Evolutionary conservation across 2,797 vertebrate genomes (phyloP).

Genomic region (Varecia variegata): DNA sequence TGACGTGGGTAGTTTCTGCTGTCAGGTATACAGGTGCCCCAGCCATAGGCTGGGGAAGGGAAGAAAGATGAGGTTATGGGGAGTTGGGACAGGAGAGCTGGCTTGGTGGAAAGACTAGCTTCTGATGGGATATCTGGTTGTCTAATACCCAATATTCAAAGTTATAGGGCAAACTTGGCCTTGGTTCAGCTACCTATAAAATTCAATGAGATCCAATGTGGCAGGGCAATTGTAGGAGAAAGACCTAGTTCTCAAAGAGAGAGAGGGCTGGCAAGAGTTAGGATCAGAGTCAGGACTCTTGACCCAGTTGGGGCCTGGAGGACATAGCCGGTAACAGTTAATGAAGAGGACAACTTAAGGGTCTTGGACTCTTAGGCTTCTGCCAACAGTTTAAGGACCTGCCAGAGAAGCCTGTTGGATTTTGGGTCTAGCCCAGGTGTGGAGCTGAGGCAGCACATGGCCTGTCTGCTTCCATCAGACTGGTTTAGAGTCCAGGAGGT

Average conservation of each 20-base stretch:
- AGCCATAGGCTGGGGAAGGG: not conserved
- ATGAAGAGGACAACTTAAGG: not conserved
- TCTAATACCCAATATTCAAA: not conserved
- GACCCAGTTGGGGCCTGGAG: not conserved
- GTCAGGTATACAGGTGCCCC: not conserved
- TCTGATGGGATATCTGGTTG: not conserved
- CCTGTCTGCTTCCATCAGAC: not conserved
- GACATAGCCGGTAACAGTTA: not conserved
- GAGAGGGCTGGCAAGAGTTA: not conserved
- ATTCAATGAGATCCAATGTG: not conserved
- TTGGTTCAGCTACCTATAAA: not conserved
- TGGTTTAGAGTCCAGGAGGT: not conserved
- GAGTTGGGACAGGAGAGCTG: not conserved
- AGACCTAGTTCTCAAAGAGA: not conserved
- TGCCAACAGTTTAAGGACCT: not conserved
- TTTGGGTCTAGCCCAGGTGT: not conserved
- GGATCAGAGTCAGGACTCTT: not conserved
- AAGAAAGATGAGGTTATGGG: not conserved
- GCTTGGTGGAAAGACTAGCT: not conserved
- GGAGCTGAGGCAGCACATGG: not conserved
- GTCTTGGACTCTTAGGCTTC: not conserved
- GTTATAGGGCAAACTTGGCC: not conserved
- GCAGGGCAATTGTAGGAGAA: not conserved
- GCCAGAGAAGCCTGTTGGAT: not conserved
- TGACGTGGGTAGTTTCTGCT: not conserved